phyloP scores from a whole-genome alignment of 2,888 invertebrate species.

The Nesidiocoris tenuis region DNA sequence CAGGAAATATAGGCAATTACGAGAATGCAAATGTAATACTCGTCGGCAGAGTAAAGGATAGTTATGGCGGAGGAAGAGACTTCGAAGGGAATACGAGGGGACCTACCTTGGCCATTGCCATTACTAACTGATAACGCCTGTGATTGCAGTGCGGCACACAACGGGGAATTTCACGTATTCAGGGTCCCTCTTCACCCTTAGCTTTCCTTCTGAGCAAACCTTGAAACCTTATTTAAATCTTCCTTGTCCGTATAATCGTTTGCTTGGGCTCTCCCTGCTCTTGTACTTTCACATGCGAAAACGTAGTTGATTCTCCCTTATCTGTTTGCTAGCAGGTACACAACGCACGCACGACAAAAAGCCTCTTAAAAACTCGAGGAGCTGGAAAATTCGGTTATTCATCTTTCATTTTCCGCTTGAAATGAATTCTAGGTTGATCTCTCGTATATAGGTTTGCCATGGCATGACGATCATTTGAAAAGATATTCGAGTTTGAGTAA shows the following conservation, averaged over 20 bases:
- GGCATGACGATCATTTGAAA: no score
- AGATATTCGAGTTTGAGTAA: no score
- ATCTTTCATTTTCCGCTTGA: neutral
- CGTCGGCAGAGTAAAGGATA: neutral
- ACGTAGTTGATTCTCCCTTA: neutral
- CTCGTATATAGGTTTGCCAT: no score
- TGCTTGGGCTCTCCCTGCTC: neutral
- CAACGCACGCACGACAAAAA: neutral
- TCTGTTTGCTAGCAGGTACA: neutral
- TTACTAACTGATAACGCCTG: constrained; percentile 26
- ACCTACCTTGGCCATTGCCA: constrained; percentile 12
- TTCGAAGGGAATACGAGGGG: neutral
- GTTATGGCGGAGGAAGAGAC: neutral
- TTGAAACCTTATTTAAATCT: neutral
- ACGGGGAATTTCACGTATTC: constrained; percentile 23
- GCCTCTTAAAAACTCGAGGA: neutral
- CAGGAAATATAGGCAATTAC: neutral
- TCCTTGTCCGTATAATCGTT: neutral
- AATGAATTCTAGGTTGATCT: no score
- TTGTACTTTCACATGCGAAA: neutral
- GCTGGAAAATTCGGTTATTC: neutral
- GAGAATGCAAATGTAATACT: neutral
- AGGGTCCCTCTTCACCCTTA: constrained; percentile 5
- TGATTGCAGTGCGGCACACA: constrained; percentile 2
- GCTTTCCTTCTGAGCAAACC: neutral